Percentiles rank a stretch among this genome's conserved stretches.
Conservation (phyloP, 2,113 vertebrate genomes). For the Ictalurus furcatus region DNA sequence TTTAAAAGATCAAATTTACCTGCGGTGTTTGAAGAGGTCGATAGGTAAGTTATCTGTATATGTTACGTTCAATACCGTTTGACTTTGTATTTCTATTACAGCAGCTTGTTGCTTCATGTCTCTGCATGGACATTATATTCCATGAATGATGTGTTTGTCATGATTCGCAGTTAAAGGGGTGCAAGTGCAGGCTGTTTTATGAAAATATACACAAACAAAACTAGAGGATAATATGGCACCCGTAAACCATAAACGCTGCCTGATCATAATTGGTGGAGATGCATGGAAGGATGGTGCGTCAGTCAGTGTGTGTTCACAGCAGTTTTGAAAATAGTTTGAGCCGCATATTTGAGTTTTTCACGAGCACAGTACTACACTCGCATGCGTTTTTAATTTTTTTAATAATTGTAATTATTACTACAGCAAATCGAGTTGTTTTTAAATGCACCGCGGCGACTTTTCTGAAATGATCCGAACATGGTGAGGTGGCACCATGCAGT, state of each 20-base stretch:
- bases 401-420: neutral
- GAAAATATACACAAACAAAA: neutral
- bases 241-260: neutral
- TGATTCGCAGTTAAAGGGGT: neutral
- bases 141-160: neutral
- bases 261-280: neutral
- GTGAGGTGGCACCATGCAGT: slow-evolving; percentile 65
- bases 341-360: neutral
- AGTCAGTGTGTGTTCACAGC: neutral
- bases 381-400: no score
- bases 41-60: neutral
- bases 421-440: neutral
- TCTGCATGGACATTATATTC: neutral
- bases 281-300: neutral
- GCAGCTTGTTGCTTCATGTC: neutral
- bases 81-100: neutral
- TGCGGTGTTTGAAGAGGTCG: no score
- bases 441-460: neutral
- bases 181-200: neutral
- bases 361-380: neutral
- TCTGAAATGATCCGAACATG: neutral
- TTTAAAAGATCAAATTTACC: no score
- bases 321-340: neutral
- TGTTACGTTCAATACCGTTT: neutral
- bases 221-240: neutral